Percentiles rank a stretch among this genome's conserved stretches.
Evolutionary conservation across 2,797 vertebrate genomes (phyloP).

Genomic region (Nyctibius grandis): DNA sequence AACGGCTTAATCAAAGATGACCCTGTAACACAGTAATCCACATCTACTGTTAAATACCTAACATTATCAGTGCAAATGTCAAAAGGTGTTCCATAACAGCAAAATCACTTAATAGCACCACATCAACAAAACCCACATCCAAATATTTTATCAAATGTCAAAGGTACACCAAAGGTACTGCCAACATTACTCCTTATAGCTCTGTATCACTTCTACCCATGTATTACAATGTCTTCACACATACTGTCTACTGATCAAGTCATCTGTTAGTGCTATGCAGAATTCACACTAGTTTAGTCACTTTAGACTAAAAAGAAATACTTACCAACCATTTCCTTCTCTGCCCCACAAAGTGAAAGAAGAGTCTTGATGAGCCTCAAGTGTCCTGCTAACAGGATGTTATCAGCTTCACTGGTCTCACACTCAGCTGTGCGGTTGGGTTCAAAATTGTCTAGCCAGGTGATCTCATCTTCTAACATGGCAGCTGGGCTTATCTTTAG

Average conservation of each 20-base stretch:
- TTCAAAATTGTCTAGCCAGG: constrained; percentile 98
- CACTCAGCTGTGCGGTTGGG: constrained; percentile 94
- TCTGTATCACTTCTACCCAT: neutral
- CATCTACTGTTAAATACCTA: neutral
- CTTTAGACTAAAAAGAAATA: neutral
- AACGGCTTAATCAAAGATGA: constrained; percentile 96
- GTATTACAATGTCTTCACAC: neutral
- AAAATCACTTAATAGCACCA: neutral
- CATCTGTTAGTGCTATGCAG: neutral
- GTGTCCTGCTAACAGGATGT: constrained; percentile 94
- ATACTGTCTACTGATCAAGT: neutral
- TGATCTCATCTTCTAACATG: constrained; percentile 98
- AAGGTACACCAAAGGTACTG: neutral
- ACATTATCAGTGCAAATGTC: neutral
- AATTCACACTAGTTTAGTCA: neutral
- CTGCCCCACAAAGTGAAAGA: constrained; percentile 92
- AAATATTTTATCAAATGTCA: neutral
- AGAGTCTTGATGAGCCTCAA: constrained; percentile 96
- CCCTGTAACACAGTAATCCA: constrained; percentile 78
- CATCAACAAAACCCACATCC: neutral
- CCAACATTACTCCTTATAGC: neutral
- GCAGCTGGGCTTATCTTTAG: constrained; percentile 90
- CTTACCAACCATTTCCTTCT: constrained; percentile 96
- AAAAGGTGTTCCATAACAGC: neutral
- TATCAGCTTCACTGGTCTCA: constrained; percentile 96